Conservation (phyloP, 2,888 invertebrate species). For the Carcina quercana region DNA sequence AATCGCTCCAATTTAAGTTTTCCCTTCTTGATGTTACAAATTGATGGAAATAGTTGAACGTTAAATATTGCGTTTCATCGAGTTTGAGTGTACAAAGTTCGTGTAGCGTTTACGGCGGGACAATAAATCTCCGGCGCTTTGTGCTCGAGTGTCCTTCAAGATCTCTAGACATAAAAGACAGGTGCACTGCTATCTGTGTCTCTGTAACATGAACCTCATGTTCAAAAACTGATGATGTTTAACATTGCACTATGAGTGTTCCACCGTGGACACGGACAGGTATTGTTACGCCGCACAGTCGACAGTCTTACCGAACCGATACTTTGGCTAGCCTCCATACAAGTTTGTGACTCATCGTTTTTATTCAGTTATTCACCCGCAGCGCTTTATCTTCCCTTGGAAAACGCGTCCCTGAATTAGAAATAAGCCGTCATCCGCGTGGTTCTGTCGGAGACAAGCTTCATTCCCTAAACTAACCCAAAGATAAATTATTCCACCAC, state of each 20-base stretch:
- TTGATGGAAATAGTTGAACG: conserved; percentile 60
- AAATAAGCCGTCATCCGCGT: conserved; percentile 51
- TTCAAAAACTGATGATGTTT: conserved; percentile 52
- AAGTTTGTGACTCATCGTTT: conserved; percentile 44
- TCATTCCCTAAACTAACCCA: conserved; percentile 54
- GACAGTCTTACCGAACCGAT: conserved; percentile 15
- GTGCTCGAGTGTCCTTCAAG: conserved; percentile 45
- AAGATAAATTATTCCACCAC: conserved; percentile 65
- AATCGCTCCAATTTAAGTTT: conserved; percentile 64
- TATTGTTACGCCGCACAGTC: conserved; percentile 24
- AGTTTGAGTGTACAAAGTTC: conserved; percentile 49
- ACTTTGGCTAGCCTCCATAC: conserved; percentile 26
- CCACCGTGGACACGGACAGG: conserved; percentile 30
- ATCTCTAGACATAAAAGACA: conserved; percentile 58
- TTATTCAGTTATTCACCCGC: conserved; percentile 55
- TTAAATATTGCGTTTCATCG: conserved; percentile 49
- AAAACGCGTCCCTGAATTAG: conserved; percentile 55
- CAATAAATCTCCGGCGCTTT: conserved; percentile 59
- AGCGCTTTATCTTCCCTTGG: conserved; percentile 45
- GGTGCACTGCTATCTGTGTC: conserved; percentile 55
- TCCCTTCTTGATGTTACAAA: conserved; percentile 55
- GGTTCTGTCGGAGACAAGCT: conserved; percentile 45
- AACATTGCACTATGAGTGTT: conserved; percentile 35
- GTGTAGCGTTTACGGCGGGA: conserved; percentile 47
- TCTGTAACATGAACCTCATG: conserved; percentile 49